phyloP scores from a whole-genome alignment of 2,888 invertebrate species.

The Pollenia griseotomentosa region DNA sequence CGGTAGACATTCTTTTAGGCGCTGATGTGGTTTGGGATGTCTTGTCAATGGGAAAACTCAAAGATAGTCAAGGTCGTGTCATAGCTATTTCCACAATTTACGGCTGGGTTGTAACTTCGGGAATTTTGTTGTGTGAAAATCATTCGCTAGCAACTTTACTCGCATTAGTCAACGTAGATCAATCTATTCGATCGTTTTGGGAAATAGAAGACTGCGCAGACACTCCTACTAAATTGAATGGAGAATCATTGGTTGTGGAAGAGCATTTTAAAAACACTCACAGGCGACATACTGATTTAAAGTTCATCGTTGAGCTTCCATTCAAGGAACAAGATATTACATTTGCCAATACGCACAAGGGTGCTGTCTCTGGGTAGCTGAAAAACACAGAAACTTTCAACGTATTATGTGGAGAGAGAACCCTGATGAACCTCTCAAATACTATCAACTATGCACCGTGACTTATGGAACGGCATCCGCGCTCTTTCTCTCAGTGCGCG shows the following conservation, averaged over 20 bases:
- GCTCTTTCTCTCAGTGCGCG: too few relatives aligned
- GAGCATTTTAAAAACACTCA: conserved; percentile 20
- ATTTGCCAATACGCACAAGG: conserved; percentile 24
- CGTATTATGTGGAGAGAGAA: conserved; percentile 69
- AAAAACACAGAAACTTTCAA: conserved; percentile 66
- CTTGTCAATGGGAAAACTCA: neutral
- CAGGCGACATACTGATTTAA: neutral
- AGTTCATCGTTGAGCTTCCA: conserved; percentile 32
- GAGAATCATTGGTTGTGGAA: neutral
- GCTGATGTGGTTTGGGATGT: neutral
- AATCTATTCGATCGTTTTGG: neutral
- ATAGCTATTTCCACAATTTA: neutral
- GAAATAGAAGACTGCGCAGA: neutral
- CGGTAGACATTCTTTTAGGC: neutral
- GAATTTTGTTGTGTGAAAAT: neutral
- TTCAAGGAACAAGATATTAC: conserved; percentile 7
- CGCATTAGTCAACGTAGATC: neutral
- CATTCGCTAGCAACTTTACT: neutral
- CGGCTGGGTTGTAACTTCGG: conserved; percentile 19
- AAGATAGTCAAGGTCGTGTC: too few relatives aligned
- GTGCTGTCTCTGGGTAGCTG: conserved; percentile 50
- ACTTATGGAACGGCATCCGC: too few relatives aligned
- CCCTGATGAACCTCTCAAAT: too few relatives aligned
- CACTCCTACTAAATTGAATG: neutral
- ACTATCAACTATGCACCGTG: too few relatives aligned